phyloP scores from a whole-genome alignment of 2,797 vertebrate genomes.

The Thunnus albacares region DNA sequence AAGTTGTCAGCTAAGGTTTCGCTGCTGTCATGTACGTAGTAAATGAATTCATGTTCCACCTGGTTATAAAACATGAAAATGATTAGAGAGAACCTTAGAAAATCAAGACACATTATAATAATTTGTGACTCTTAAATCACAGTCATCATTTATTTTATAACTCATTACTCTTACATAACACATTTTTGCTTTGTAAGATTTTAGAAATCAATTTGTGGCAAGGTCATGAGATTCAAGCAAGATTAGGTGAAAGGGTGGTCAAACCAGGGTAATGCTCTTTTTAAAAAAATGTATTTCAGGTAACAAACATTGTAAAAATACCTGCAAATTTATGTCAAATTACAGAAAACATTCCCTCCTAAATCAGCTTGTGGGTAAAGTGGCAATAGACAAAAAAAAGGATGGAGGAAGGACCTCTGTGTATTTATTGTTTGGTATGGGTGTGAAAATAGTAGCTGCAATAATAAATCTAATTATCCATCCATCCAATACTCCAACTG shows the following conservation, averaged over 20 bases:
- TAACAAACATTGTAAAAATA: slow-evolving; percentile 5
- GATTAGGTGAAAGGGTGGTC: neutral
- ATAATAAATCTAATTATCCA: neutral
- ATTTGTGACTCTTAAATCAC: neutral
- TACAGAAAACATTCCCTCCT: neutral
- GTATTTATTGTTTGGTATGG: neutral
- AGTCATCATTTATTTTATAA: neutral
- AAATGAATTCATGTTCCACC: slow-evolving; percentile 93
- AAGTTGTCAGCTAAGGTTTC: slow-evolving; percentile 90
- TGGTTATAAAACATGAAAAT: slow-evolving; percentile 61
- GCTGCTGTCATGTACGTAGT: slow-evolving; percentile 92
- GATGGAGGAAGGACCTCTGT: neutral
- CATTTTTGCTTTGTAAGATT: neutral
- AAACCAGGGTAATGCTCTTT: neutral
- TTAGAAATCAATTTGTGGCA: neutral
- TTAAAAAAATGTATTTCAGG: neutral
- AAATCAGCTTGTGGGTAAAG: neutral
- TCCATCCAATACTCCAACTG: neutral
- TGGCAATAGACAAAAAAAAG: too few relatives aligned
- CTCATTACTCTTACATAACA: neutral
- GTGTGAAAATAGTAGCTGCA: neutral
- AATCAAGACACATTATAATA: slow-evolving; percentile 1
- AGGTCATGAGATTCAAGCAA: neutral
- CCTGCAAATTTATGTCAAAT: neutral
- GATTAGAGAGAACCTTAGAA: neutral